These are phyloP conservation scores for Campylorhamphus procurvoides DNA, from an alignment of 2,113 vertebrate genomes.

Conservation along the genomic window DNA sequence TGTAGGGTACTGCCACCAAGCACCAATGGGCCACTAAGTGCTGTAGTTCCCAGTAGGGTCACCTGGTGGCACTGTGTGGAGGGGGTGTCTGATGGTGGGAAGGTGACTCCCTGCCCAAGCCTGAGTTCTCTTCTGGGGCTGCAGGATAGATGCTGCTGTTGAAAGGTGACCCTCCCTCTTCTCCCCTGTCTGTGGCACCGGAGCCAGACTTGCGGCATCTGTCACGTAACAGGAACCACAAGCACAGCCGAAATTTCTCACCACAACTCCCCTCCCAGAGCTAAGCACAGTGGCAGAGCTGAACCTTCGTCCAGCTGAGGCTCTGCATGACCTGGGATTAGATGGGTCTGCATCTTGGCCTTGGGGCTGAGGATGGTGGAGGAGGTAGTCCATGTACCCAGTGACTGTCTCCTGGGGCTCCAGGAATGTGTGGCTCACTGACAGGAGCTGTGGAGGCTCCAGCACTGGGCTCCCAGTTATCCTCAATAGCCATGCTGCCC, in stretches of 20 bases:
- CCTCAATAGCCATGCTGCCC: background rate
- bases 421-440: background rate
- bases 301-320: background rate
- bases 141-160: background rate
- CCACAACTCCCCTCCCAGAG: background rate
- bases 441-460: background rate
- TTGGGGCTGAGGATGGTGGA: background rate
- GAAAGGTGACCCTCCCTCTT: background rate
- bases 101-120: background rate
- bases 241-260: background rate
- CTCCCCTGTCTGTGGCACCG: background rate
- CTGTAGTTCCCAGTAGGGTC: background rate
- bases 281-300: rapidly evolving
- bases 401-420: background rate
- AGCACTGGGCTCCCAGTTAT: background rate
- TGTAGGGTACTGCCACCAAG: background rate
- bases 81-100: background rate
- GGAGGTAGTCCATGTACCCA: rapidly evolving
- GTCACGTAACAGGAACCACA: background rate
- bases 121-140: background rate
- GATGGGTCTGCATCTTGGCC: background rate
- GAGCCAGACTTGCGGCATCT: rapidly evolving
- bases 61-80: background rate
- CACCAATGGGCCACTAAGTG: rapidly evolving
- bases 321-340: rapidly evolving